Evolutionary conservation across 2,113 vertebrate genomes (phyloP).

Genomic region (Leptosomus discolor): DNA sequence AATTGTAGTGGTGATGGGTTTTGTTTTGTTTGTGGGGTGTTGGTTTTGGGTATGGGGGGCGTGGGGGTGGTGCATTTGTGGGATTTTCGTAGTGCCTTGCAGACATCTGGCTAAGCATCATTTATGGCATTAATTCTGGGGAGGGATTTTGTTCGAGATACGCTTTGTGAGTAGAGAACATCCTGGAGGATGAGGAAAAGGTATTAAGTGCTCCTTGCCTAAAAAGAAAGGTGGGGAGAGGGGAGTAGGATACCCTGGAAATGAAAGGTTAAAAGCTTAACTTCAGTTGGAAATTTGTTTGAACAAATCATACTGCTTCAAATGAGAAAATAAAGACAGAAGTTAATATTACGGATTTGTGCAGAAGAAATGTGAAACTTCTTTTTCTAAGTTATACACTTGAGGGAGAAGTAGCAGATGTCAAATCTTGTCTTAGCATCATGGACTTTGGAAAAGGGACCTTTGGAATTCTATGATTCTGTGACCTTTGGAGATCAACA

Average conservation of each 20-base stretch:
- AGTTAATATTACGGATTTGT: background rate
- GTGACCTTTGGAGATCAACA: background rate
- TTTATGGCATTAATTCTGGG: background rate
- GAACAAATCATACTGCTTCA: background rate
- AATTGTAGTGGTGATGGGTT: background rate
- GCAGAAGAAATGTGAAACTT: background rate
- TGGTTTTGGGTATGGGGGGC: background rate
- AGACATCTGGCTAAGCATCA: background rate
- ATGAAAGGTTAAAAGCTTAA: background rate
- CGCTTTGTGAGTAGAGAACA: background rate
- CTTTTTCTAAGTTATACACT: background rate
- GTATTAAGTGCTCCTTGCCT: background rate
- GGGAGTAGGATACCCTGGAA: background rate
- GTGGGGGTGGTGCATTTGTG: background rate
- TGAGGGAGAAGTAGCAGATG: background rate
- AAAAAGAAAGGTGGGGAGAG: background rate
- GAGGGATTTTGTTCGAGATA: background rate
- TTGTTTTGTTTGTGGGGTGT: background rate
- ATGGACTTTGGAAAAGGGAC: background rate
- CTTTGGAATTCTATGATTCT: no score
- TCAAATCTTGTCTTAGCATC: background rate
- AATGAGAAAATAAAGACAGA: background rate
- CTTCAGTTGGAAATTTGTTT: background rate
- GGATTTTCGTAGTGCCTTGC: background rate
- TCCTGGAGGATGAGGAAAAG: background rate